Evolutionary conservation across 2,888 invertebrate species (phyloP).

Genomic region (Pyralis farinalis): DNA sequence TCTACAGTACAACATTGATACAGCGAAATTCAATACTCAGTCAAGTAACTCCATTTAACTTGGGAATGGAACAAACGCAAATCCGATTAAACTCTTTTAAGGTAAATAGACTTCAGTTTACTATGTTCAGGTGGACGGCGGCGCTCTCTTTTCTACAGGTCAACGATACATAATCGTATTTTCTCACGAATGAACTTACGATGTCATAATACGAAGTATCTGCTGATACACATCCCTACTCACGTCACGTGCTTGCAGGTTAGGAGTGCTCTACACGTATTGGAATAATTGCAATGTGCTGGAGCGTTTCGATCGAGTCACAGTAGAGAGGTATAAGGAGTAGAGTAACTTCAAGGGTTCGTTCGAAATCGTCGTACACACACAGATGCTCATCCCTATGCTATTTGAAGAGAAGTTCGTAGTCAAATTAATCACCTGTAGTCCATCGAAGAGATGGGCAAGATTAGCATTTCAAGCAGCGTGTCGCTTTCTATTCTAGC

Average conservation of each 20-base stretch:
- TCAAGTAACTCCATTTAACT: background rate
- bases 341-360: too few relatives aligned
- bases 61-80: background rate
- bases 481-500: too few relatives aligned
- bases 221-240: background rate
- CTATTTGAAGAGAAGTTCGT: too few relatives aligned
- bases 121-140: background rate
- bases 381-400: too few relatives aligned
- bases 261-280: conserved; percentile 8
- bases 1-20: background rate
- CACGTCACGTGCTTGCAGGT: conserved; percentile 7
- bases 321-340: too few relatives aligned
- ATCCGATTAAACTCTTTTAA: background rate
- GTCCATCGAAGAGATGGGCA: too few relatives aligned
- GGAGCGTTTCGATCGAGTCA: conserved; percentile 4
- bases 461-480: too few relatives aligned
- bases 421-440: too few relatives aligned
- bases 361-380: too few relatives aligned
- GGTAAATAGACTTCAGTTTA: background rate
- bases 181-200: background rate
- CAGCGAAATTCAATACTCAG: background rate
- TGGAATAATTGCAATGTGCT: conserved; percentile 5
- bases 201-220: background rate
- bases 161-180: background rate
- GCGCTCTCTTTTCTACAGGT: background rate